Conservation (phyloP, 1,140 invertebrate genomes). For the Choristoneura fumiferana region DNA sequence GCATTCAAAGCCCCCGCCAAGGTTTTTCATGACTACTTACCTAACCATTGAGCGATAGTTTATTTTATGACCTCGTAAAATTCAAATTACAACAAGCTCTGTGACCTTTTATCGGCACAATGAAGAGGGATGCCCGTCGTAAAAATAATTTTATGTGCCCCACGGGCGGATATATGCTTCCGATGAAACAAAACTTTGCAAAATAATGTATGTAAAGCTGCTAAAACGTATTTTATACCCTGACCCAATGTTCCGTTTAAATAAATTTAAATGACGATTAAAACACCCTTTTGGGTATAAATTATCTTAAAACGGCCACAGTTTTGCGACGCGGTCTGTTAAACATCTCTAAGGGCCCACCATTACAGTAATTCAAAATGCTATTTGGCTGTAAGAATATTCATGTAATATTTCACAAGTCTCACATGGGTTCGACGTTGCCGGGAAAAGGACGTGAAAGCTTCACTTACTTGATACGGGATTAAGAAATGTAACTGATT, state of each 20-base stretch:
- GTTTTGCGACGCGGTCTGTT: constrained; percentile 14
- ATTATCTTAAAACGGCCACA: constrained; percentile 13
- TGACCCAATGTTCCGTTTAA: not conserved
- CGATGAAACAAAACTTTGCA: constrained; percentile 7
- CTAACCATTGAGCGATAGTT: constrained; percentile 18
- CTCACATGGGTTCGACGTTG: not conserved
- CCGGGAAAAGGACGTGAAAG: not conserved
- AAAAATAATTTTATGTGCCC: constrained; percentile 20
- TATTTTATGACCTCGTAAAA: constrained; percentile 19
- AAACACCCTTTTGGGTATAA: constrained; percentile 5
- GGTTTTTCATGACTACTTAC: constrained; percentile 1
- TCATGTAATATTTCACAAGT: constrained; percentile 5
- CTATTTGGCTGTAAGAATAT: constrained; percentile 14
- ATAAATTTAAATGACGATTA: constrained; percentile 12
- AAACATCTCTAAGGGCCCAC: constrained; percentile 7
- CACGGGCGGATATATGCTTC: not conserved
- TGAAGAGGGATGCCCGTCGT: constrained; percentile 18
- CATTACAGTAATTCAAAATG: constrained; percentile 18
- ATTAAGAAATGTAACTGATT: too few relatives aligned
- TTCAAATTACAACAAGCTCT: constrained; percentile 20
- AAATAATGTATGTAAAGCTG: not conserved
- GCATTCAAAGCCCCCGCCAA: not conserved
- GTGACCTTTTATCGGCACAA: constrained; percentile 18
- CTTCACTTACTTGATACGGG: too few relatives aligned
- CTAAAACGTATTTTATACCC: not conserved